A percentile compares a stretch with the other conserved stretches of the same genome.
phyloP scores from a whole-genome alignment of 2,888 invertebrate genomes.

The Tribolium freemani region DNA sequence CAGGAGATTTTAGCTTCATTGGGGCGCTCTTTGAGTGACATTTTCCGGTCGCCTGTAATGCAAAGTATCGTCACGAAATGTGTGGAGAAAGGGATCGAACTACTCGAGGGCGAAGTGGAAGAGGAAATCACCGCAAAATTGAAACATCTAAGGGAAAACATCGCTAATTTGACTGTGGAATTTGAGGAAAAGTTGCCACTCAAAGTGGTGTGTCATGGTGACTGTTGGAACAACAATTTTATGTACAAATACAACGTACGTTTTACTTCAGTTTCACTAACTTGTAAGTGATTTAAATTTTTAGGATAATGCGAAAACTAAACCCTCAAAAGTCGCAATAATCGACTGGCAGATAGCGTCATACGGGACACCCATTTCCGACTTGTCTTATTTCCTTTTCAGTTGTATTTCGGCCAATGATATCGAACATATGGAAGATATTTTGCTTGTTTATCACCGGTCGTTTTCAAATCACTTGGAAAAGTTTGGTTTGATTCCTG shows the following conservation, averaged over 20 bases:
- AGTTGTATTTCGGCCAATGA: conserved; percentile 12
- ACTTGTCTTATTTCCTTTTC: conserved; percentile 37
- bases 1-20: conserved; percentile 16
- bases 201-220: conserved; percentile 40
- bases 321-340: not conserved
- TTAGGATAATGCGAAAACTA: not conserved
- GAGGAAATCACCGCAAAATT: not conserved
- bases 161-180: not conserved
- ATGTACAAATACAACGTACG: conserved; percentile 34
- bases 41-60: too few species aligned
- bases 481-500: conserved; percentile 5
- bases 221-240: conserved; percentile 46
- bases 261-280: conserved; percentile 34
- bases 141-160: not conserved
- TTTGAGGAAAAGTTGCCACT: not conserved
- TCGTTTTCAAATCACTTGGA: not conserved
- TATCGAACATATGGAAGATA: conserved; percentile 1
- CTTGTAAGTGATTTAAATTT: conserved; percentile 22
- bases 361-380: conserved; percentile 29
- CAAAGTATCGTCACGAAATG: not conserved
- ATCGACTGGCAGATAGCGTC: conserved; percentile 36
- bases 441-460: conserved; percentile 9
- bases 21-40: not conserved
- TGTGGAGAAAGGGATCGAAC: too few species aligned
- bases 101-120: not conserved